phyloP scores from a whole-genome alignment of 1,140 invertebrate genomes.

The Geopemphigus sp. region DNA sequence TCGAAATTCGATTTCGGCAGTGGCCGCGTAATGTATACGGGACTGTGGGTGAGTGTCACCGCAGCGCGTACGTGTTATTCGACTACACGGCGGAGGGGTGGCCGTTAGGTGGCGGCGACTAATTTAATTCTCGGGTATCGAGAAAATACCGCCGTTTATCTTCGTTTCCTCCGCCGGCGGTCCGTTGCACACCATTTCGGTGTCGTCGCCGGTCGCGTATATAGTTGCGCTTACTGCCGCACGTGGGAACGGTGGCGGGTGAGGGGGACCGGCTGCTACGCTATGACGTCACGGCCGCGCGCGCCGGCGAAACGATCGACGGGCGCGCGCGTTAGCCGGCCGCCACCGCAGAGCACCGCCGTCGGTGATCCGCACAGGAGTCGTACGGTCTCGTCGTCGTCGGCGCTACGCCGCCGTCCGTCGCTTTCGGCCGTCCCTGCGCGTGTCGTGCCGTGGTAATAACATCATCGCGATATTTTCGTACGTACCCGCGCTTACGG shows the following conservation, averaged over 20 bases:
- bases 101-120: not conserved
- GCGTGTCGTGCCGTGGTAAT: not conserved
- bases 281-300: constrained; percentile 24
- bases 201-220: not conserved
- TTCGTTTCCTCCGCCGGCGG: too few species aligned
- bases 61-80: too few species aligned
- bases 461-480: too few species aligned
- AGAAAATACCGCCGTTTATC: not conserved
- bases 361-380: constrained; percentile 13
- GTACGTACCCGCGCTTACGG: too few species aligned
- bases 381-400: not conserved
- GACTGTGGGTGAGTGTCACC: too few species aligned
- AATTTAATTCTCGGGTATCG: not conserved
- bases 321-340: constrained; percentile 36
- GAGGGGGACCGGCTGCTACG: not conserved
- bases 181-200: too few species aligned
- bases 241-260: too few species aligned
- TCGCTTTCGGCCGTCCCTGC: too few species aligned
- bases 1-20: too few species aligned
- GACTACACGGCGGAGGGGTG: too few species aligned
- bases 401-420: not conserved
- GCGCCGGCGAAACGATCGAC: not conserved
- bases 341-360: constrained; percentile 22
- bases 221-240: constrained; percentile 40
- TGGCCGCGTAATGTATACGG: too few species aligned